A percentile compares a stretch with the other conserved stretches of the same genome.
phyloP scores from a whole-genome alignment of 2,888 invertebrate genomes.

The Campopleginae sp. region DNA sequence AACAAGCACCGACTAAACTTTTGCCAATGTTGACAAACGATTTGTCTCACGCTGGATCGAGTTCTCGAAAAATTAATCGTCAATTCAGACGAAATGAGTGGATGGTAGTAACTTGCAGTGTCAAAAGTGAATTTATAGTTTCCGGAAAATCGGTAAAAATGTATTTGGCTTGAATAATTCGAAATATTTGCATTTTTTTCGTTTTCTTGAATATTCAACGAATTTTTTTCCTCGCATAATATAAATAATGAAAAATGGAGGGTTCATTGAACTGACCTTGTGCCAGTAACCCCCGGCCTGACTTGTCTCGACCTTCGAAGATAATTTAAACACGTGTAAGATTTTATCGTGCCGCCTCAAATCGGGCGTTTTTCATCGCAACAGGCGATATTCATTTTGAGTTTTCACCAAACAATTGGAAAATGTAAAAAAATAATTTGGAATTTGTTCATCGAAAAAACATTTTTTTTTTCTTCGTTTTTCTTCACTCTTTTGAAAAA shows the following conservation, averaged over 20 bases:
- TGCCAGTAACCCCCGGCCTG: constrained; percentile 67
- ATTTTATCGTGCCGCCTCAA: constrained; percentile 46
- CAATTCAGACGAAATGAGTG: neutral
- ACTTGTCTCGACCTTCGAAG: constrained; percentile 69
- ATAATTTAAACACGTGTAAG: constrained; percentile 68
- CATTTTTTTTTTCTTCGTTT: neutral
- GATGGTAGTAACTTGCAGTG: neutral
- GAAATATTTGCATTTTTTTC: neutral
- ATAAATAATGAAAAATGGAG: constrained; percentile 55
- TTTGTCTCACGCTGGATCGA: neutral
- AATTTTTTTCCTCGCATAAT: constrained; percentile 36
- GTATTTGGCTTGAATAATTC: neutral
- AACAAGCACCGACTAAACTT: neutral
- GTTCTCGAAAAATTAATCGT: neutral
- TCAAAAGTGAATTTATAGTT: neutral
- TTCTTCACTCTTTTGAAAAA: constrained; percentile 6
- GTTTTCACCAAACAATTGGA: constrained; percentile 2
- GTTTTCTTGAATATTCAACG: constrained; percentile 9
- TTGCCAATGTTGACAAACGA: neutral
- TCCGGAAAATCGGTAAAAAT: neutral
- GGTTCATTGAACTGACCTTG: constrained; percentile 67
- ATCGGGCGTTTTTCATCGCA: constrained; percentile 41
- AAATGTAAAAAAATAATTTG: neutral
- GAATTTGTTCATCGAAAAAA: neutral
- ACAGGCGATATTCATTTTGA: constrained; percentile 32